Evolutionary conservation across 2,797 vertebrate genomes (phyloP).

Genomic region (Enteromius mattozi): DNA sequence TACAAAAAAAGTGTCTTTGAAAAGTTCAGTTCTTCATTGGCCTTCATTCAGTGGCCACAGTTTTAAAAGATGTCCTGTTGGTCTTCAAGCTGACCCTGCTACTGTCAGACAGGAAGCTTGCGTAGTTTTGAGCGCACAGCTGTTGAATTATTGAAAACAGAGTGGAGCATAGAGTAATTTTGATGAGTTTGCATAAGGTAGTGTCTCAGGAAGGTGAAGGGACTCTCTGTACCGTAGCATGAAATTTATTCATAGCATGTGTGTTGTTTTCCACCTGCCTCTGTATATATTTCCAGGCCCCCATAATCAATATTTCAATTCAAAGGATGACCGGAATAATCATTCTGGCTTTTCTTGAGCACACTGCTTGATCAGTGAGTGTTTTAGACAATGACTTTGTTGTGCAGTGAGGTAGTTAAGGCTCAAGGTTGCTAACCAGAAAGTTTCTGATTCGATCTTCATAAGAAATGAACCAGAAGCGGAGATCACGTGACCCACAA

Average conservation of each 20-base stretch:
- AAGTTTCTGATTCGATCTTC: background rate
- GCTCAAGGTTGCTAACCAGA: background rate
- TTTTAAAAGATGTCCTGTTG: background rate
- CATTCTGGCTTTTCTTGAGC: background rate
- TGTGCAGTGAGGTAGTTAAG: background rate
- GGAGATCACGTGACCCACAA: background rate
- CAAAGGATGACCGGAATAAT: constrained; percentile 9
- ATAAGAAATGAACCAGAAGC: background rate
- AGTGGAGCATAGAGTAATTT: background rate
- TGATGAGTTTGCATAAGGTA: constrained; percentile 24
- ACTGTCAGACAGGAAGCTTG: background rate
- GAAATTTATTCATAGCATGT: constrained; percentile 12
- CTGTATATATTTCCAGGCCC: background rate
- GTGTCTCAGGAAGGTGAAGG: background rate
- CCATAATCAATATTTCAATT: constrained; percentile 16
- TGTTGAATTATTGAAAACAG: background rate
- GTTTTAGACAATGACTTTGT: background rate
- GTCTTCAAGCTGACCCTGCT: background rate
- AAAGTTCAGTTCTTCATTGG: background rate
- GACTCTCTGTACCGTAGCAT: constrained; percentile 14
- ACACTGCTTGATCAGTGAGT: background rate
- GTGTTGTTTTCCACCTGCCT: background rate
- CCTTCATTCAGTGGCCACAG: background rate
- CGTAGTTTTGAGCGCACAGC: background rate
- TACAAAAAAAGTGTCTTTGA: background rate